Percentiles rank a stretch among this genome's conserved stretches.
Conservation (phyloP, 2,113 vertebrate genomes). For the Sciurus niger region DNA sequence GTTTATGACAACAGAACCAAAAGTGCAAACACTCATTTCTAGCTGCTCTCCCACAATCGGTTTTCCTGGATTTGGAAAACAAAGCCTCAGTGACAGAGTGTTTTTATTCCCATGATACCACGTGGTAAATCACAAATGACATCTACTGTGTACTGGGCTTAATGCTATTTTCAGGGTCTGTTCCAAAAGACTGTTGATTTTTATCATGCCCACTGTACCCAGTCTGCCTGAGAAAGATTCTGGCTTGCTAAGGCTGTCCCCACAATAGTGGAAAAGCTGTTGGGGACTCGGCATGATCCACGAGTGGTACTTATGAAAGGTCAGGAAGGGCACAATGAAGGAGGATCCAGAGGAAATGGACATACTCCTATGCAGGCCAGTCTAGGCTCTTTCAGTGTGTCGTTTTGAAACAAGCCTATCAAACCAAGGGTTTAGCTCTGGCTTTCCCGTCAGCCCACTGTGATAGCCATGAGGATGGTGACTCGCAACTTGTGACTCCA, state of each 20-base stretch:
- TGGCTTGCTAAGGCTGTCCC: neutral
- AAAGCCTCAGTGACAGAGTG: conserved; percentile 30
- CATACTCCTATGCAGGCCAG: neutral
- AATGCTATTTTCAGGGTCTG: neutral
- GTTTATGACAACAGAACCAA: neutral
- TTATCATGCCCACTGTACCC: neutral
- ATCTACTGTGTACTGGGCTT: neutral
- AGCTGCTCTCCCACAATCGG: neutral
- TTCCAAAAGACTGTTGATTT: neutral
- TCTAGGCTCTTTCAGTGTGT: neutral
- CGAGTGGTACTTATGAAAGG: neutral
- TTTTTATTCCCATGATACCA: neutral
- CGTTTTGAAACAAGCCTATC: neutral
- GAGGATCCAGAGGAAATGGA: neutral
- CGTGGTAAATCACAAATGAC: conserved; percentile 6
- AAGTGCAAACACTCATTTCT: neutral
- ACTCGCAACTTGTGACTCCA: neutral
- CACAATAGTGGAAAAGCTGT: neutral
- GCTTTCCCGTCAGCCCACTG: neutral
- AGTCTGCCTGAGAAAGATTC: neutral
- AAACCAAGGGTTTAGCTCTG: neutral
- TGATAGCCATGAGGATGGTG: neutral
- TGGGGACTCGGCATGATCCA: neutral
- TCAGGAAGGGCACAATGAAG: neutral
- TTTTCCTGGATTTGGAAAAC: conserved; percentile 27